Base-by-base conservation (phyloP, 2,888 invertebrate species). In the Prosapia bicincta region DNA sequence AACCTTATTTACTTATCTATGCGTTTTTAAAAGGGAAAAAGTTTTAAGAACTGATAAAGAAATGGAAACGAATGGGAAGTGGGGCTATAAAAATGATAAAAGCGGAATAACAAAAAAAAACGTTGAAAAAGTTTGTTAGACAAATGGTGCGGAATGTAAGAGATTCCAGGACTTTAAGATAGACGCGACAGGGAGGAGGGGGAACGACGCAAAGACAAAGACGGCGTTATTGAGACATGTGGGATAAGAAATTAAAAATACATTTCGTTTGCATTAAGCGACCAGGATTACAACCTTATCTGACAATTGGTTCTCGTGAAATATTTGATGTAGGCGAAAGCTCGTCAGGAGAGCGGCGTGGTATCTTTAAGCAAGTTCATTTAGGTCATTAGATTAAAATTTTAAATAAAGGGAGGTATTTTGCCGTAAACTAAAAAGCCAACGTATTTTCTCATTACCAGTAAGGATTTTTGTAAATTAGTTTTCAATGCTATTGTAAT, bases 1-100 rank as follows among this genome's bases (percentile, higher is more conserved):
- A 72, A 28, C 66, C 69, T 79, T 79, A 78, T 79, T 79, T 79
- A 79, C 78, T 79, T 79, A 79, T 79, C 78, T 77, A 28, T 69
- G 54, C 28, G 67, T 54, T 78, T 76, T 74, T 77, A 72, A 78
- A 79, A 76, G 75, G 76, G 75, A 77, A 78, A 70, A 77, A 78
- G 68, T 72, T 75, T 73, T 66, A 20, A 54, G 43, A 68, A 26
- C 76, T 74, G 78, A 78, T 78, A 78, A 78, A 78, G 77, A 79
- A 78, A 79, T 76, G 78, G 76, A 74, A 78, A 78, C 72, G 78
- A 79, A 79, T 76, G 78, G 78, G 79, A 78, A 77, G 72, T 71
- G 68, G 76, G 78, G 77, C 78, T 75, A 79, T 79, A 79, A 79
- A 78, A 79, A 79, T 79, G 79, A 79, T 79, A 79, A 79, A 79